Evolutionary conservation across 2,888 invertebrate species (phyloP), one percentile per base, ranked within the genome.

Genomic region (Drosophila rubida): DNA sequence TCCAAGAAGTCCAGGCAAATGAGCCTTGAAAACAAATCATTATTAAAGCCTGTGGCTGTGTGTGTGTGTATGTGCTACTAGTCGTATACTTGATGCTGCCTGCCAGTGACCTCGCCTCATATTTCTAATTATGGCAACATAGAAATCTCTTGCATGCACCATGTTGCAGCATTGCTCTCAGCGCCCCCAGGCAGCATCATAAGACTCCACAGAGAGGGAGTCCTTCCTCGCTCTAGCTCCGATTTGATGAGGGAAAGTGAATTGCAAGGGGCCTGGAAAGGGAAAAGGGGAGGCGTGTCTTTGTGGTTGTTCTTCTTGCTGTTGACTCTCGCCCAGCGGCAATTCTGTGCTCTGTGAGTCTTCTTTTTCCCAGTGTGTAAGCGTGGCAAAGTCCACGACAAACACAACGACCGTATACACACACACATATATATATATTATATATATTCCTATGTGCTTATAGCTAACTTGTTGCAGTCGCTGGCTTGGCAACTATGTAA

Each of bases 41-140:
- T 86, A 83, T 83, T 86, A 88, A 88, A 63, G 68, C n/a, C n/a
- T n/a, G n/a, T n/a, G n/a, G n/a, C n/a, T n/a, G n/a, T n/a, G 53
- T 51, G 19, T 2, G 1, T 51, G 19, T 22, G 30, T 22, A 14
- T 27, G 23, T 4, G 13, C 16, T 9, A 11, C 32, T 4, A 5
- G 11, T 32, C 22, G 19, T 27, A 6, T n/a, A 19, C n/a, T 42
- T 54, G 30, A 30, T 19, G n/a, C 39, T 30, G 45, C 16, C 22
- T 37, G 2, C 23, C 14, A 11, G n/a, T 22, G 23, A 25, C 14
- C 23, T 55, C 19, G 72, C 63, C 75, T 72, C 78, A 84, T 78
- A 84, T 87, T 87, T 82, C 85, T 87, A 82, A 87, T 82, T 87
- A 87, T 81, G 81, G 80, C 71, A 71, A 85, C 79, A 85, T 14